Base-by-base conservation (phyloP, 1,140 invertebrate genomes). In the Trichonephila clavata region DNA sequence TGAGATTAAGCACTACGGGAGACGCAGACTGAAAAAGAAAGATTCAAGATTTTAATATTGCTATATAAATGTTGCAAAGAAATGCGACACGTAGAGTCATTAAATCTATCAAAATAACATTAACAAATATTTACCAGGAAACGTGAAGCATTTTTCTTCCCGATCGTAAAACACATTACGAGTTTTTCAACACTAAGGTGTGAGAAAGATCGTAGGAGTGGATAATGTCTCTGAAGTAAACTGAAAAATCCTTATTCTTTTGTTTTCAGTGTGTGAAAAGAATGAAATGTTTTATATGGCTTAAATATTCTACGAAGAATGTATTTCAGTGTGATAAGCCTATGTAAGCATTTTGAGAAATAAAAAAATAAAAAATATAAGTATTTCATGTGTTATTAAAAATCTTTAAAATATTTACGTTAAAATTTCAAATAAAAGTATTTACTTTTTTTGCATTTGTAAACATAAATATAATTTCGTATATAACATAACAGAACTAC, bases 71-170 rank as follows among this genome's bases (percentile, higher is more conserved):
- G 20, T n/a, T 83, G 50, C 21, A 83, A 83, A 83, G 50, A 83
- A 27, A 83, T 24, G 39, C 10, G 43, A 50, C 39, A 83, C 80
- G 7, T 83, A 10, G 80, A 83, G 80, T 83, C 50, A 50, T 83
- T 83, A 50, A 83, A 13, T 21, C 80, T 83, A 83, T 50, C 57
- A 83, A 21, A 83, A 83, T 83, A 83, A 83, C 43, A n/a, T 18
- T 21, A 50, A 83, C 80, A 83, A 83, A 83, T 83, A 83, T 83
- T 83, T 83, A 57, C 21, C 7, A 39, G 18, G 21, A 24, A 32
- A 71, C 24, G 50, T 32, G 68, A 71, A 16, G 68, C 68, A 71
- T 14, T 71, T 71, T 71, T 71, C n/a, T n/a, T 27, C 8, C 10
- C 16, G 6, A 14, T 50, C 10, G 68, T 71, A 71, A 71, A 32